These are phyloP conservation scores for Cavia aperea DNA, from an alignment of 2,113 vertebrate species.

Conservation along the genomic window DNA sequence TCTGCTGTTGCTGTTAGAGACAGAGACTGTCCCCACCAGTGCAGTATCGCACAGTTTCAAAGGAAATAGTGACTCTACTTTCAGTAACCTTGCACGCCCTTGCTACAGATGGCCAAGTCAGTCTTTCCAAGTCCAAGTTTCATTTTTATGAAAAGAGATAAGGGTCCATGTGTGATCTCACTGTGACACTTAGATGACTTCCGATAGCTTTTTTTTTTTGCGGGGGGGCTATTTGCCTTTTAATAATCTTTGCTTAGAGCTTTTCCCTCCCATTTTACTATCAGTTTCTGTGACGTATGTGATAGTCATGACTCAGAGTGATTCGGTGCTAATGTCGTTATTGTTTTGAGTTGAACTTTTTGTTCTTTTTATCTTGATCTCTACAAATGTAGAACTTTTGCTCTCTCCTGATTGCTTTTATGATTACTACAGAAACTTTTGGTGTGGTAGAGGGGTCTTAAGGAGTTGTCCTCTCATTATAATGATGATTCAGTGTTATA, in stretches of 20 bases:
- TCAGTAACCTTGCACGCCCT: background rate
- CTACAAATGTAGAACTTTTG: background rate
- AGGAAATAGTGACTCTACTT: background rate
- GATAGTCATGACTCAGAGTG: background rate
- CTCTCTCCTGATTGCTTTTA: background rate
- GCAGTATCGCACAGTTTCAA: background rate
- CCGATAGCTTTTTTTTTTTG: background rate
- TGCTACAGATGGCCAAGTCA: background rate
- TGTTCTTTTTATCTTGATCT: background rate
- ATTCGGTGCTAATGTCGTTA: background rate
- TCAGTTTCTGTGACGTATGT: background rate
- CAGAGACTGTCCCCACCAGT: background rate
- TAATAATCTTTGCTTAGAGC: background rate
- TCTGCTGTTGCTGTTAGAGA: background rate
- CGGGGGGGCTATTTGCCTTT: background rate
- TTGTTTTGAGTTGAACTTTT: background rate
- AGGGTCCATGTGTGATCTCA: background rate
- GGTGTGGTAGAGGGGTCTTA: background rate
- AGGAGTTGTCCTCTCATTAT: background rate
- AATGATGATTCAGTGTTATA: background rate
- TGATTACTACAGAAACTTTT: background rate
- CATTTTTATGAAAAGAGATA: background rate
- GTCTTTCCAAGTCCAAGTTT: background rate
- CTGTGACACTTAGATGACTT: background rate
- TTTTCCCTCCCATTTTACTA: background rate